A percentile compares a stretch with the other conserved stretches of the same genome.
These are phyloP conservation scores for Odontamblyopus lacepedii DNA, from an alignment of 2,797 vertebrate species.

Conservation along the genomic window DNA sequence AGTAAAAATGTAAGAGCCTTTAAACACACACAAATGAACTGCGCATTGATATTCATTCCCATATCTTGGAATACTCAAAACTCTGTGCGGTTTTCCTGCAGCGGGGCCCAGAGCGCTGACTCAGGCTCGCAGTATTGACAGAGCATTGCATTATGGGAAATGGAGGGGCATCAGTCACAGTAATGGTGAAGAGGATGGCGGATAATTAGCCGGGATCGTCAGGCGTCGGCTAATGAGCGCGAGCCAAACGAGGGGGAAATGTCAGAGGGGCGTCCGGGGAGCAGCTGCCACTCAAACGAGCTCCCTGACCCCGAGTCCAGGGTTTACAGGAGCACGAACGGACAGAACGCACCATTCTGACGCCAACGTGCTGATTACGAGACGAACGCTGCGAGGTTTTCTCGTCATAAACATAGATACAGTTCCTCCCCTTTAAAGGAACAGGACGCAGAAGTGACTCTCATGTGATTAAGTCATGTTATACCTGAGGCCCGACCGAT, in stretches of 20 bases:
- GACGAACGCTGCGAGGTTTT: not conserved
- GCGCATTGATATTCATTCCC: not conserved
- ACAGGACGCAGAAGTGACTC: too few species aligned
- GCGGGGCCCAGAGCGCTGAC: not conserved
- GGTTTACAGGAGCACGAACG: not conserved
- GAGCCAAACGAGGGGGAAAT: slow-evolving; percentile 11
- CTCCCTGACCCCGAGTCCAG: not conserved
- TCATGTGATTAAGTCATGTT: too few species aligned
- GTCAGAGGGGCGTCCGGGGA: slow-evolving; percentile 16
- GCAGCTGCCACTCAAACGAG: slow-evolving; percentile 34
- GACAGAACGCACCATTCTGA: not conserved
- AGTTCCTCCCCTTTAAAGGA: too few species aligned
- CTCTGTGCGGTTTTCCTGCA: not conserved
- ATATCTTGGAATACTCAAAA: not conserved
- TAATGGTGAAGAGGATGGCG: slow-evolving; percentile 17
- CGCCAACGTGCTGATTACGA: not conserved
- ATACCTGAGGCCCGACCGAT: too few species aligned
- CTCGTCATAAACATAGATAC: not conserved
- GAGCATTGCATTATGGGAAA: slow-evolving; percentile 31
- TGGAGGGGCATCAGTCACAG: slow-evolving; percentile 19
- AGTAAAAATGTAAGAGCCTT: too few species aligned
- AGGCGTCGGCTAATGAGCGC: slow-evolving; percentile 15
- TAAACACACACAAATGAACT: not conserved
- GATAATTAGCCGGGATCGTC: slow-evolving; percentile 25
- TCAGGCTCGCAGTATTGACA: slow-evolving; percentile 21